Percentiles rank a stretch among this genome's conserved stretches.
Evolutionary conservation across 2,113 vertebrate genomes (phyloP).

Genomic region (Tetrao urogallus): DNA sequence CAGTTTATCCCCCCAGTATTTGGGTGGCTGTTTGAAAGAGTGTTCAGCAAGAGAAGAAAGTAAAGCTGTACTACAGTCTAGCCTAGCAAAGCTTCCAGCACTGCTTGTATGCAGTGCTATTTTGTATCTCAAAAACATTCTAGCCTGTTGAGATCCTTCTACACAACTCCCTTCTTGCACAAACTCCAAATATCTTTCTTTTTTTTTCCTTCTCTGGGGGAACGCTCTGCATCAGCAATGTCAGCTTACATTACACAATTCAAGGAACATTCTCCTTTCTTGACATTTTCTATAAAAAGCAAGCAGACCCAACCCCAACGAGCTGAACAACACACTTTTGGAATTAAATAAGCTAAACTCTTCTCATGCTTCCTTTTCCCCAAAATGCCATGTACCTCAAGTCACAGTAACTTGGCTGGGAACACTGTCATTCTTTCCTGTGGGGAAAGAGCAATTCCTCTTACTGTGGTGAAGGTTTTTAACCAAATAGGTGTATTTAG

Average conservation of each 20-base stretch:
- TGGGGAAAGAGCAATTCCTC: background rate
- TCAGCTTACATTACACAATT: background rate
- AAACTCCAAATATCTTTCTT: background rate
- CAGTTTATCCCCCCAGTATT: background rate
- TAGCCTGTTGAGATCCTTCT: background rate
- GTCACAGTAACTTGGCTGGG: background rate
- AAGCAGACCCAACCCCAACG: background rate
- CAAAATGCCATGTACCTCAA: background rate
- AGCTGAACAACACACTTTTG: background rate
- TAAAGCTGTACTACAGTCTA: background rate
- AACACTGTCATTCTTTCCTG: background rate
- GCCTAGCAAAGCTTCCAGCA: background rate
- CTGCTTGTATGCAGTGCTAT: background rate
- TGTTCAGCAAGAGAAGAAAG: rapidly evolving
- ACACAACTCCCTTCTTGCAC: background rate
- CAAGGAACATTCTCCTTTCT: background rate
- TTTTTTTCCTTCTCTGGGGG: background rate
- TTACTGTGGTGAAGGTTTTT: background rate
- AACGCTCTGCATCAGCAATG: background rate
- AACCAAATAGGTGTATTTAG: background rate
- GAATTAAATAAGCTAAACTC: background rate
- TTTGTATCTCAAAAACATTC: background rate
- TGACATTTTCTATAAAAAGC: background rate
- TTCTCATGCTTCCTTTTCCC: background rate
- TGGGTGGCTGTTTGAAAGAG: background rate